phyloP scores from a whole-genome alignment of 2,113 vertebrate genomes.

The Sebastes schlegelii region DNA sequence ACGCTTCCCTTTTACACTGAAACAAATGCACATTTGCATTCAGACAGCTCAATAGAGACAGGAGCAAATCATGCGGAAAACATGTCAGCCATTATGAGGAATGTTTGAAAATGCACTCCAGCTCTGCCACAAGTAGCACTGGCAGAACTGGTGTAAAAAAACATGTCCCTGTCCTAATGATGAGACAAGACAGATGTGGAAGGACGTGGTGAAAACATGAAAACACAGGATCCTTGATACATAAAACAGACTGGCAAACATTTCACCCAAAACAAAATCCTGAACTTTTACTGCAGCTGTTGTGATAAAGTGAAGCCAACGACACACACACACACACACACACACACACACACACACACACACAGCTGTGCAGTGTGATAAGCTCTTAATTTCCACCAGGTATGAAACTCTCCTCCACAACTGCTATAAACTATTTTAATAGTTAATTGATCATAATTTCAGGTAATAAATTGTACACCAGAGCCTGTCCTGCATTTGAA shows the following conservation, averaged over 20 bases:
- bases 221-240: slow-evolving; percentile 24
- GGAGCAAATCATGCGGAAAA: slow-evolving; percentile 51
- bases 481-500: slow-evolving; percentile 9
- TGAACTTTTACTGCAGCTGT: slow-evolving; percentile 11
- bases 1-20: slow-evolving; percentile 35
- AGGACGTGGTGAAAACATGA: slow-evolving; percentile 30
- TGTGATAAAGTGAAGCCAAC: slow-evolving; percentile 28
- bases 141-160: slow-evolving; percentile 25
- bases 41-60: slow-evolving; percentile 41
- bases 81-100: slow-evolving; percentile 47
- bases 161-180: slow-evolving; percentile 42
- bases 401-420: slow-evolving; percentile 18
- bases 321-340: slow-evolving; percentile 5
- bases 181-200: slow-evolving; percentile 39
- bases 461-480: neutral
- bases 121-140: slow-evolving; percentile 40
- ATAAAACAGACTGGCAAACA: slow-evolving; percentile 31
- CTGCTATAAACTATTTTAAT: slow-evolving; percentile 4
- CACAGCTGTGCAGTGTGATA: slow-evolving; percentile 9
- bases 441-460: slow-evolving; percentile 17
- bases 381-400: slow-evolving; percentile 23
- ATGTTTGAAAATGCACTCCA: slow-evolving; percentile 27
- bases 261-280: slow-evolving; percentile 24
- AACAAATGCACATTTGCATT: slow-evolving; percentile 62
- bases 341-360: neutral